phyloP scores from a whole-genome alignment of 2,797 vertebrate genomes.

The Sebastiscus tertius region DNA sequence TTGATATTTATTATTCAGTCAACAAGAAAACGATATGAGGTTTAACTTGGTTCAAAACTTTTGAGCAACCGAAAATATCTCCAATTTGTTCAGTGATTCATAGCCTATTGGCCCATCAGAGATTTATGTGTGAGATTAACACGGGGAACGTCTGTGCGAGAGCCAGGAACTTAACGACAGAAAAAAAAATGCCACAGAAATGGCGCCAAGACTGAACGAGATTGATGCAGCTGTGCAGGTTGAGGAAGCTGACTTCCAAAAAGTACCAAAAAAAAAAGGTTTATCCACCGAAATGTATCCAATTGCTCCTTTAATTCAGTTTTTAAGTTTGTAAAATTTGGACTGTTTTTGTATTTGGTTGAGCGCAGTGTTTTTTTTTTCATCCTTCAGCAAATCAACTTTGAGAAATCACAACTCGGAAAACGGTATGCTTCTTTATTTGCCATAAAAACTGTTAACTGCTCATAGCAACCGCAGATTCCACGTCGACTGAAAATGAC shows the following conservation, averaged over 20 bases:
- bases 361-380: neutral
- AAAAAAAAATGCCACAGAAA: accelerated
- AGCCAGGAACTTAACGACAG: neutral
- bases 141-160: accelerated
- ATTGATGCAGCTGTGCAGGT: neutral
- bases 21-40: neutral
- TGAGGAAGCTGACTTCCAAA: neutral
- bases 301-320: neutral
- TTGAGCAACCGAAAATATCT: neutral
- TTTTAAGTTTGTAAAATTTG: neutral
- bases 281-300: neutral
- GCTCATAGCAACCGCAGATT: accelerated
- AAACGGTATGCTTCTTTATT: too few relatives aligned
- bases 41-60: neutral
- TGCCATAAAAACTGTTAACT: neutral
- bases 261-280: neutral
- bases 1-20: too few relatives aligned
- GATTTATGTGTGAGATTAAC: neutral
- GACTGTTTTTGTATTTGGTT: neutral
- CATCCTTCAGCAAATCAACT: neutral
- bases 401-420: neutral
- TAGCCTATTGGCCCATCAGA: neutral
- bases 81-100: neutral
- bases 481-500: neutral
- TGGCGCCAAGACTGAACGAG: neutral